A percentile compares a stretch with the other conserved stretches of the same genome.
phyloP scores from a whole-genome alignment of 2,113 vertebrate genomes.

The Poecilia latipinna region DNA sequence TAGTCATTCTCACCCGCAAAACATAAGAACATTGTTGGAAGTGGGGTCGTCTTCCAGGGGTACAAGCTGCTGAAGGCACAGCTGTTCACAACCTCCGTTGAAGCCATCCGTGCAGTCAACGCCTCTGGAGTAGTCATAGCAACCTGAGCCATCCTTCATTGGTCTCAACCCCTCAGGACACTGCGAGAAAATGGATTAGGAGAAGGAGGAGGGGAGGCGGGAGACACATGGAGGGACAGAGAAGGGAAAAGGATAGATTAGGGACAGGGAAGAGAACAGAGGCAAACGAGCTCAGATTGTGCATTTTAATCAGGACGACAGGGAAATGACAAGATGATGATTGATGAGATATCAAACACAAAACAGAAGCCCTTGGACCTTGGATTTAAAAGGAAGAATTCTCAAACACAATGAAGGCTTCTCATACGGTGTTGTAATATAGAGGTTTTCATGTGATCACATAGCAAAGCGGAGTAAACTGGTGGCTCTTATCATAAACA shows the following conservation, averaged over 20 bases:
- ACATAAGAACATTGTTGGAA: conserved; percentile 97
- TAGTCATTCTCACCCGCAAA: conserved; percentile 91
- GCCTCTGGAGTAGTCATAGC: conserved; percentile 96
- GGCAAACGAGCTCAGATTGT: conserved; percentile 62
- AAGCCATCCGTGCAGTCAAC: conserved; percentile 98
- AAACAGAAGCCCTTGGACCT: conserved; percentile 14
- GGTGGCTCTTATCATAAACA: neutral
- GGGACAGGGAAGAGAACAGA: conserved; percentile 43
- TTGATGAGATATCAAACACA: conserved; percentile 14
- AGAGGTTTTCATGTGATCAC: neutral
- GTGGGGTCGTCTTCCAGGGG: conserved; percentile 88
- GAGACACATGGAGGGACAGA: conserved; percentile 19
- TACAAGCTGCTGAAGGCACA: conserved; percentile 94
- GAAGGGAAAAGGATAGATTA: conserved; percentile 42
- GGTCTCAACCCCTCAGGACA: conserved; percentile 93
- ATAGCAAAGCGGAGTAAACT: neutral
- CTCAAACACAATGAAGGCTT: conserved; percentile 21
- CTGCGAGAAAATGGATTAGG: conserved; percentile 67
- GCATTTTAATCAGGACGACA: conserved; percentile 62
- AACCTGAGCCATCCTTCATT: conserved; percentile 97
- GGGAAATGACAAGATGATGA: conserved; percentile 34
- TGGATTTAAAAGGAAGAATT: conserved; percentile 9
- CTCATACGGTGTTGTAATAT: neutral
- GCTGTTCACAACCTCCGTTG: conserved; percentile 96
- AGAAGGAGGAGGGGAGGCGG: conserved; percentile 24